A percentile compares a stretch with the other conserved stretches of the same genome.
These are phyloP conservation scores for Theocolax elegans DNA, from an alignment of 1,140 invertebrate species.

Conservation along the genomic window DNA sequence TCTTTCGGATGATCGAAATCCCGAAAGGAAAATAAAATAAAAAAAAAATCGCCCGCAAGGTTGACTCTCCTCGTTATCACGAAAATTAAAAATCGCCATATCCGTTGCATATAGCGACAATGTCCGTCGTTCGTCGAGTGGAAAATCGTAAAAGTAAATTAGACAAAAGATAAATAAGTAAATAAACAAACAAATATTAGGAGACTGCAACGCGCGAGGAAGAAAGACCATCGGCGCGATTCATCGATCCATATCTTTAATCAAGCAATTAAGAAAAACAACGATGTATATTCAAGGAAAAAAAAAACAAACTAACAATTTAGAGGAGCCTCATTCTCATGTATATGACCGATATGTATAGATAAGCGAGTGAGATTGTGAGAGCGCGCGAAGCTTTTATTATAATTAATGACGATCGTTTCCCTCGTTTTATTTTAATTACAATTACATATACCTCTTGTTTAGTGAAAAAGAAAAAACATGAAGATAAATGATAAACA, in stretches of 20 bases:
- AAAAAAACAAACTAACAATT: conserved; percentile 39
- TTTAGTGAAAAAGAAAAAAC: no score
- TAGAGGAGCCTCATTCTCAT: conserved; percentile 59
- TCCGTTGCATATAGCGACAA: background rate
- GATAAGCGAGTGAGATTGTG: background rate
- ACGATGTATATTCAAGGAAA: conserved; percentile 60
- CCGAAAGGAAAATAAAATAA: no score
- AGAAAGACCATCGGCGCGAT: conserved; percentile 40
- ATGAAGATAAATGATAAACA: no score
- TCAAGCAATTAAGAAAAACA: conserved; percentile 65
- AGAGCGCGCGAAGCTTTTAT: conserved; percentile 3
- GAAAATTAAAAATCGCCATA: conserved; percentile 26
- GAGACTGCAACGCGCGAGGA: background rate
- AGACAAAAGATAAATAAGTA: no score
- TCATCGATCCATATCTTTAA: conserved; percentile 66
- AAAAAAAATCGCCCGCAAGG: no score
- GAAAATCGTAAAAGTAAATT: background rate
- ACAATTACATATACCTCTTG: no score
- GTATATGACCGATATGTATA: conserved; percentile 51
- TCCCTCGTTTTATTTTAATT: no score
- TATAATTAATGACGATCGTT: background rate
- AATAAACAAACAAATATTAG: background rate
- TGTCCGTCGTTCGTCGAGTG: no score
- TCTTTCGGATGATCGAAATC: background rate
- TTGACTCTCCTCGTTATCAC: background rate